Evolutionary conservation across 2,797 vertebrate genomes (phyloP).

Genomic region (Rhodeus uyekii): DNA sequence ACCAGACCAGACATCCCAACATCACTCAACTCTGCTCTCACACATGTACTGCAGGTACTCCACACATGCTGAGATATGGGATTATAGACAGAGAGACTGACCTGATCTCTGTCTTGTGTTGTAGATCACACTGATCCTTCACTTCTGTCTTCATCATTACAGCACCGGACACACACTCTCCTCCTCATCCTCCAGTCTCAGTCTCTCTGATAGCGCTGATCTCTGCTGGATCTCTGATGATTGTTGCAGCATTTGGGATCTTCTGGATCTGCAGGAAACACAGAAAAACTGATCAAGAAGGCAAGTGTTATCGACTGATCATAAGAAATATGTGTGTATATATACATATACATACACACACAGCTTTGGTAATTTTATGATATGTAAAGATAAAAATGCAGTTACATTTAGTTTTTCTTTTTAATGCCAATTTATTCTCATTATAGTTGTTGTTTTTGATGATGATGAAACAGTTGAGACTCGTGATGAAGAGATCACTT

Average conservation of each 20-base stretch:
- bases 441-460: not conserved
- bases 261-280: not conserved
- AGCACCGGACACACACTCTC: no score
- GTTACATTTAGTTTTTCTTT: not conserved
- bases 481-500: not conserved
- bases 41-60: no score
- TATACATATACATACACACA: no score
- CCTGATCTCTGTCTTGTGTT: not conserved
- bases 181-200: not conserved
- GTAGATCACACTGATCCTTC: not conserved
- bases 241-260: not conserved
- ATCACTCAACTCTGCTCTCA: no score
- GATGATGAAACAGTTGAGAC: not conserved
- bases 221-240: not conserved
- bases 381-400: not conserved
- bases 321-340: not conserved
- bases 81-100: not conserved
- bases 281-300: not conserved
- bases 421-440: not conserved
- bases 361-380: not conserved
- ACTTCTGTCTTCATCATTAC: no score
- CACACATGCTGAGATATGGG: no score
- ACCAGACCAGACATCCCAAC: not conserved
- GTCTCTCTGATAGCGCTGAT: not conserved
- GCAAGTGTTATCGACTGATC: not conserved